Base-by-base conservation (phyloP, 2,113 vertebrate genomes). In the Hyperopisus bebe region DNA sequence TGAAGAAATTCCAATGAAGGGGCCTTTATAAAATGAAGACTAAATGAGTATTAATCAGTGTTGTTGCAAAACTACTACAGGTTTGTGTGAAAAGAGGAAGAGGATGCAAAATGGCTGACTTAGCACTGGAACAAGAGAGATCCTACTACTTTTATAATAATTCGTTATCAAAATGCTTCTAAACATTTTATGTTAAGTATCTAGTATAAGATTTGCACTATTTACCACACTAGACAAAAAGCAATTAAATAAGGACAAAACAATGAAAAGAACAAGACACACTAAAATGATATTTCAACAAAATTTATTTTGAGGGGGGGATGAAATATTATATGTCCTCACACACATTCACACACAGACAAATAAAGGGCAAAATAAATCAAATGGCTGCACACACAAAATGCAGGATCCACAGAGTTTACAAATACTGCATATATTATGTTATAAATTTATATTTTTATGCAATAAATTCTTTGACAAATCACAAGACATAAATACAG, bases 241-340 rank as follows among this genome's bases (percentile, higher is more conserved):
- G 27, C 17, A 39, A 87, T 53, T 35, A 51, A 84, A 92, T 66
- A 77, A 91, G 21, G 47, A 91, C 35, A 44, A 92, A 91, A 93
- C 87, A 47, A 91, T 58, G 80, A 15, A 55, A 89, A 91, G 21
- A 55, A 91, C 90, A 95, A 94, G 93, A 94, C 94, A 94, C 94
- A 95, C 92, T 93, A 96, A 94, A 93, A 95, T 95, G 93, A 95
- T 91, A 94, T 95, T 88, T 46, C 74, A 94, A 95, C 93, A 93
- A 27, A 91, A 95, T 96, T 95, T 96, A 95, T 96, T 95, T 92
- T 92, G 91, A 93, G 88, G 92, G 91, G 92, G n/a, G 27, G 58
- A 94, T 93, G 94, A 93, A 94, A 92, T 90, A 90, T 91, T 89
- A 47, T 39, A 91, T 92, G 91, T 91, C 89, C 90, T 90, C 88